Evolutionary conservation across 2,888 invertebrate genomes (phyloP), one percentile per base, ranked within the genome.

Genomic region (Seira ritae): DNA sequence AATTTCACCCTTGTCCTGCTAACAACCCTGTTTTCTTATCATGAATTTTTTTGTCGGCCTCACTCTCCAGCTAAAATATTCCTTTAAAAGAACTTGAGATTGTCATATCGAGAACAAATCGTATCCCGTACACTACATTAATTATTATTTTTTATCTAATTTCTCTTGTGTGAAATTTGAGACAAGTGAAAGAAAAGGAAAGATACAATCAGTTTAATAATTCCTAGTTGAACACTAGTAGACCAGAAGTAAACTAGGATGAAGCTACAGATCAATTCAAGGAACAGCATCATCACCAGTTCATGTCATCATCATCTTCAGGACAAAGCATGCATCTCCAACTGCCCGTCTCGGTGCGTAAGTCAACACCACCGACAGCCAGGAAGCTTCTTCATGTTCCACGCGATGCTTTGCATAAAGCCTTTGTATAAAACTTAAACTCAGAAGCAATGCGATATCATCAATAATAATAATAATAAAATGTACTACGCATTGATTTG

Each of bases 371-470:
- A 72, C 20, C 74, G 66, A 17, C 42, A 74, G 24, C 37, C 50
- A 50, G 6, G 50, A 15, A 50, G 10, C 19, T 31, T n/a, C 31
- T 20, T 72, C 12, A 17, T 31, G 74, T 66, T 65, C 62, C 42
- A 66, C 22, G 17, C 66, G 12, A 22, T 73, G 74, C 74, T 66
- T 50, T 50, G 50, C 17, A 50, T 15, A 50, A 3, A 50, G 23
- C 74, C 74, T 66, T 66, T 31, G 46, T 74, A 74, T 74, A 74
- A 74, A 74, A 74, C 74, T 74, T 74, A 74, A 66, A 74, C 74
- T 73, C 68, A 55, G n/a, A n/a, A n/a, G 55, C 73, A 73, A 62
- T 37, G 73, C 65, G 65, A 62, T 73, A 62, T 73, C 62, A 42
- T 62, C 50, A 55, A 71, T 50, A 55, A 71, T n/a, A 71, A 24